Evolutionary conservation across 2,797 vertebrate species (phyloP).

Genomic region (Myripristis jacobus): DNA sequence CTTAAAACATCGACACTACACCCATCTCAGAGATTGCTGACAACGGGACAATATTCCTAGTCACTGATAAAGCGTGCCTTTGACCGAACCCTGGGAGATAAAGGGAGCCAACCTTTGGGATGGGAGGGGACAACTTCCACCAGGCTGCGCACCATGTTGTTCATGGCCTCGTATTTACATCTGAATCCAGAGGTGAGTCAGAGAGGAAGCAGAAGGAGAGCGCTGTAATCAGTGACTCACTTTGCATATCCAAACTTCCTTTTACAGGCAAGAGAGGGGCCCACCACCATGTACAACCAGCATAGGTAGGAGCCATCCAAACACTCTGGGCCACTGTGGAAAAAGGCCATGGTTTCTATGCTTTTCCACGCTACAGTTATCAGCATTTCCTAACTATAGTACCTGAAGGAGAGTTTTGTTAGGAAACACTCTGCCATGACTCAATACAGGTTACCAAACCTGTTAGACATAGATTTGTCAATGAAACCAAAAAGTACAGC

Average conservation of each 20-base stretch:
- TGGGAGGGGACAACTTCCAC: conserved; percentile 51
- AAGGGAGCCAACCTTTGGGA: conserved; percentile 66
- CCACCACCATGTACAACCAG: conserved; percentile 37
- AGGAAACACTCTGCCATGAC: conserved; percentile 36
- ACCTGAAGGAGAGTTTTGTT: conserved; percentile 47
- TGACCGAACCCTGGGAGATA: conserved; percentile 66
- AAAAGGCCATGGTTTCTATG: conserved; percentile 28
- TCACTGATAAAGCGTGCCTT: conserved; percentile 61
- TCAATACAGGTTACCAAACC: no score
- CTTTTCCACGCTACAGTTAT: conserved; percentile 64
- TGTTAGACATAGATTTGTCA: conserved; percentile 36
- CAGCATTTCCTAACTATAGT: conserved; percentile 61
- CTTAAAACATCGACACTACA: conserved; percentile 36
- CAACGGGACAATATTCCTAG: conserved; percentile 51
- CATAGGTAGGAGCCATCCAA: conserved; percentile 39
- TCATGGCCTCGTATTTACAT: conserved; percentile 70
- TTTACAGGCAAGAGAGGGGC: conserved; percentile 60
- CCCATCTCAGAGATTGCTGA: conserved; percentile 33
- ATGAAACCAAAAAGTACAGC: conserved; percentile 13
- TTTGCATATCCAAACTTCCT: conserved; percentile 80
- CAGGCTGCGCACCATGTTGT: conserved; percentile 23
- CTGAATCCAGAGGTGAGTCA: conserved; percentile 69
- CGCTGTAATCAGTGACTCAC: conserved; percentile 55
- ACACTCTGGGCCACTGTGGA: conserved; percentile 43
- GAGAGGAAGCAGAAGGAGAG: conserved; percentile 67